These are phyloP conservation scores for Scomber colias DNA, from an alignment of 2,113 vertebrate species.

Conservation along the genomic window DNA sequence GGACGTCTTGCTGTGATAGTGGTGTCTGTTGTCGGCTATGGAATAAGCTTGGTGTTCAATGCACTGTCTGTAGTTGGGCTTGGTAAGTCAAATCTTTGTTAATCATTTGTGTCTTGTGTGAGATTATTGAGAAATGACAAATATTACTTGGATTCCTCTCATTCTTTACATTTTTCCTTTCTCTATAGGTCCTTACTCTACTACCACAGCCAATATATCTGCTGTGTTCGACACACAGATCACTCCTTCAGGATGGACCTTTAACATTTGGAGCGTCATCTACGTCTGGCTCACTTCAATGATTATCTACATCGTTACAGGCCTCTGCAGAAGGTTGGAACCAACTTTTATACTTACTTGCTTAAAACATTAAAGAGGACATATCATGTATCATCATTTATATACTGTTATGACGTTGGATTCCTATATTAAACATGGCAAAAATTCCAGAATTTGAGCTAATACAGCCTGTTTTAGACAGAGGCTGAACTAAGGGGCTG, in stretches of 20 bases:
- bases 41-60: constrained; percentile 74
- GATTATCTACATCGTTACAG: constrained; percentile 72
- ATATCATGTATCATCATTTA: no score
- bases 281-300: constrained; percentile 80
- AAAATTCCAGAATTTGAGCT: no score
- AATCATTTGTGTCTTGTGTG: no score
- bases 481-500: no score
- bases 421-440: no score
- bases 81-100: constrained; percentile 57
- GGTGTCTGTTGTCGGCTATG: constrained; percentile 64
- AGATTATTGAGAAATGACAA: background rate
- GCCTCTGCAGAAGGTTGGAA: constrained; percentile 80
- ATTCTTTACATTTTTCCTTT: background rate
- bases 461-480: no score
- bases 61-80: constrained; percentile 73
- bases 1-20: constrained; percentile 63
- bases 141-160: constrained; percentile 8
- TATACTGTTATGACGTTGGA: no score
- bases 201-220: constrained; percentile 75
- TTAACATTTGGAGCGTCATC: constrained; percentile 84
- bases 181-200: constrained; percentile 71
- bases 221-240: constrained; percentile 77
- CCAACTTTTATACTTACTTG: background rate
- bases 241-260: constrained; percentile 86
- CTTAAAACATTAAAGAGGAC: background rate